Evolutionary conservation across 2,888 invertebrate genomes (phyloP).

Genomic region (Suillia variegata): DNA sequence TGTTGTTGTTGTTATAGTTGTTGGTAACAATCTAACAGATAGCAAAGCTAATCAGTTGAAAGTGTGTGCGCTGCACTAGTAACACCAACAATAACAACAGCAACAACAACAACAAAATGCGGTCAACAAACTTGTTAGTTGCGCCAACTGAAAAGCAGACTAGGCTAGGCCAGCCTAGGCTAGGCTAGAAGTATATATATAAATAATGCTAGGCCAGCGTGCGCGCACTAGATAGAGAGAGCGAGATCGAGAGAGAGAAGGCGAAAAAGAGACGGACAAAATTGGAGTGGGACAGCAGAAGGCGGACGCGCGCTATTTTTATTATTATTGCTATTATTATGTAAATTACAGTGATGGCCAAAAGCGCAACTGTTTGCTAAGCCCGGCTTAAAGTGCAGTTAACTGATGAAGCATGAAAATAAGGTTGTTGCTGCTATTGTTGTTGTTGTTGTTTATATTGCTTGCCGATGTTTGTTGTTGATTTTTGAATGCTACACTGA

Average conservation of each 20-base stretch:
- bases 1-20: background rate
- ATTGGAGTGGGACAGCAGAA: background rate
- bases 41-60: background rate
- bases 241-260: background rate
- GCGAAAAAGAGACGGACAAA: background rate
- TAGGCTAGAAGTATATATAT: background rate
- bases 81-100: conserved; percentile 18
- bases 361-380: background rate
- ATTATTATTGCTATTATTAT: conserved; percentile 24
- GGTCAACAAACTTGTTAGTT: conserved; percentile 46
- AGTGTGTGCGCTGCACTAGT: too few species aligned
- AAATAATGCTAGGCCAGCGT: too few species aligned
- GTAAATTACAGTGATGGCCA: conserved; percentile 15
- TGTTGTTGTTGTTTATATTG: background rate
- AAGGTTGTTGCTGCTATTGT: background rate
- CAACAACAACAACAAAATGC: conserved; percentile 31
- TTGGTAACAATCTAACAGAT: background rate
- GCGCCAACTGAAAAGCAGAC: conserved; percentile 4
- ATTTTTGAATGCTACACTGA: background rate
- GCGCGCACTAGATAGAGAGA: background rate
- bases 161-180: background rate
- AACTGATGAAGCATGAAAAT: conserved; percentile 14
- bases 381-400: conserved; percentile 7
- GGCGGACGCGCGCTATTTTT: conserved; percentile 10
- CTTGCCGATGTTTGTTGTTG: background rate